A percentile compares a stretch with the other conserved stretches of the same genome.
phyloP scores from a whole-genome alignment of 2,113 vertebrate species.

The Archilochus colubris region DNA sequence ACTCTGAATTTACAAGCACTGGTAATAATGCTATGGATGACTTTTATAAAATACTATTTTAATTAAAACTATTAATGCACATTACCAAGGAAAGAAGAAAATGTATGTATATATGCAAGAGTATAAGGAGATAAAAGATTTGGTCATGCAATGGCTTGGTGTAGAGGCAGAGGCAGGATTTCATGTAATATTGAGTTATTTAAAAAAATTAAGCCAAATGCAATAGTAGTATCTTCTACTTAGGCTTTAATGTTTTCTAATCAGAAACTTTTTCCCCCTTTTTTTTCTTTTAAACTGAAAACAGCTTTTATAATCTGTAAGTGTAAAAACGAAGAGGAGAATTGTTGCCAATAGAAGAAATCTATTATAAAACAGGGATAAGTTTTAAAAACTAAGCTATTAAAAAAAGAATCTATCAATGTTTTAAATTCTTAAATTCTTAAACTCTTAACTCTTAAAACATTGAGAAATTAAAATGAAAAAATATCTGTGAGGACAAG shows the following conservation, averaged over 20 bases:
- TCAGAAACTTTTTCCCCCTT: neutral
- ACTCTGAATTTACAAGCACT: neutral
- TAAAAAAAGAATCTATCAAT: neutral
- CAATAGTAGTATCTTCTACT: neutral
- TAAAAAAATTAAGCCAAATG: neutral
- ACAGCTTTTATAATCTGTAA: neutral
- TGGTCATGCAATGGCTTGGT: neutral
- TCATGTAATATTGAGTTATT: neutral
- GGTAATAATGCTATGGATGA: neutral
- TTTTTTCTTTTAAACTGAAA: neutral
- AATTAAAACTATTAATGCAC: fast-evolving
- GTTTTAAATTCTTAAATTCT: neutral
- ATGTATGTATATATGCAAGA: too few species aligned
- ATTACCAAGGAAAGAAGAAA: neutral
- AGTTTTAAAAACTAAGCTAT: neutral
- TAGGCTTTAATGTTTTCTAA: neutral
- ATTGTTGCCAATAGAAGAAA: neutral
- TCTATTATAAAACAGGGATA: neutral
- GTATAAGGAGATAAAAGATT: neutral
- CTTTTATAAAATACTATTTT: neutral
- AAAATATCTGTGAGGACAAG: neutral
- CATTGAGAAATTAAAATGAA: neutral
- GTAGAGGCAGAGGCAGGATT: neutral
- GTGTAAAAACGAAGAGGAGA: neutral
- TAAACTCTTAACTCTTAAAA: neutral